Base-by-base conservation (phyloP, 1,140 invertebrate species). In the Camponotus pennsylvanicus region DNA sequence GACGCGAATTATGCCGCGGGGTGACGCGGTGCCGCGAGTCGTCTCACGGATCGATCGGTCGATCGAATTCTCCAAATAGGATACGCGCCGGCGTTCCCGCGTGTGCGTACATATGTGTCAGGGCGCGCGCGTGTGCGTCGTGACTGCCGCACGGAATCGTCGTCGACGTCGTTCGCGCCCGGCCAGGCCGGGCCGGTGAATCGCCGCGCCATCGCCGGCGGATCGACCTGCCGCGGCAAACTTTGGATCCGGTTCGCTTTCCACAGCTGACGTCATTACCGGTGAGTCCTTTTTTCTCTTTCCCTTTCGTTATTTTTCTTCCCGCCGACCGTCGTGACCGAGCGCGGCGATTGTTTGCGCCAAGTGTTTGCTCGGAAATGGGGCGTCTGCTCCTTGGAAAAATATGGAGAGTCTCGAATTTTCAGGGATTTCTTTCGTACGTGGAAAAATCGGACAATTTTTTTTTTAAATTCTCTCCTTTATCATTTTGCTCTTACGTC, bases 211-310 rank as follows among this genome's bases (percentile, higher is more conserved):
- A 32, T 34, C 64, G 64, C 61, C 76, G 32, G 45, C 66, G 82
- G 77, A 88, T 86, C 83, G 73, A 90, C 77, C 76, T 49, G 89
- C 52, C 71, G 73, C 79, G 76, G 88, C 79, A 90, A 91, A 89
- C 86, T 89, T 77, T 59, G 87, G 90, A 92, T 86, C 89, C 89
- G 87, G 90, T 86, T 92, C 93, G 93, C 93, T 92, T 94, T 93
- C 92, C 89, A 89, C 92, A 92, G 93, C 92, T 95, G 92, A 94
- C 94, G 93, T 93, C 94, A 94, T 95, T 94, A 95, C 93, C 89
- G 94, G 94, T 95, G 91, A 95, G 94, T 94, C 84, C 7, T 15
- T 2, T 32, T 4, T 69, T 32, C 27, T n/a, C n/a, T 42, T 55
- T 37, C 8, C 1, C 11, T 15, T 4, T 15, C 11, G 5, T 52